Base-by-base conservation (phyloP, 2,113 vertebrate species). In the Irena cyanogastra region DNA sequence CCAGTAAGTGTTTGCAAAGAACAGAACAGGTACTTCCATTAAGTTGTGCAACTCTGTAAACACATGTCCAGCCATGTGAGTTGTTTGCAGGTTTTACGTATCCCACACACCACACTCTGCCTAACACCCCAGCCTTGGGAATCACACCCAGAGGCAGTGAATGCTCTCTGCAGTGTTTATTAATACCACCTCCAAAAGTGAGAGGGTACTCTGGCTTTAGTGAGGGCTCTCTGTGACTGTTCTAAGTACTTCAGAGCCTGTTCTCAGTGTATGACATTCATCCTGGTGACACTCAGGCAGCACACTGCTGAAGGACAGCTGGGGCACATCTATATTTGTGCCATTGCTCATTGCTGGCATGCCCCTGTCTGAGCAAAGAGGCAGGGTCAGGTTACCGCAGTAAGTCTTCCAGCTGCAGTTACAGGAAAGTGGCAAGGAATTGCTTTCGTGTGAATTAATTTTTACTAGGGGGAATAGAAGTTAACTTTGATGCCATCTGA, bases 321-420 rank as follows among this genome's bases (percentile, higher is more conserved):
- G 2, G 70, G 70, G 66, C 84, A 83, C 59, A n/a, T 96, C 98
- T 99, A 99, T 99, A 99, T 99, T 97, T 98, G 98, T 98, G 96
- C 54, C 93, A 96, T 94, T 90, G 83, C 96, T 97, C 95, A 97
- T 22, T 77, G 94, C 94, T 95, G 76, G 72, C 96, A 94, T 83
- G 94, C 94, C 78, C 95, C 97, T 97, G 71, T 97, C 97, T 93
- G 84, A 84, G 95, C 94, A 94, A 74, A 39, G 39, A 70, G 81
- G 78, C 78, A 5, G 93, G 95, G 96, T 98, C 97, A 23, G 74
- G 93, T 98, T 98, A 97, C 97, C 0, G 66, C 86, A 79, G 20
- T 84, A 61, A 69, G 69, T 86, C 94, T 89, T 83, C 90, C 88
- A 64, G 53, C 79, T 89, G 83, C 74, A 91, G 79, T 69, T 33